Percentiles rank a stretch among this genome's conserved stretches.
Conservation (phyloP, 2,888 invertebrate genomes). For the Sinopyrophorus schimmeli region DNA sequence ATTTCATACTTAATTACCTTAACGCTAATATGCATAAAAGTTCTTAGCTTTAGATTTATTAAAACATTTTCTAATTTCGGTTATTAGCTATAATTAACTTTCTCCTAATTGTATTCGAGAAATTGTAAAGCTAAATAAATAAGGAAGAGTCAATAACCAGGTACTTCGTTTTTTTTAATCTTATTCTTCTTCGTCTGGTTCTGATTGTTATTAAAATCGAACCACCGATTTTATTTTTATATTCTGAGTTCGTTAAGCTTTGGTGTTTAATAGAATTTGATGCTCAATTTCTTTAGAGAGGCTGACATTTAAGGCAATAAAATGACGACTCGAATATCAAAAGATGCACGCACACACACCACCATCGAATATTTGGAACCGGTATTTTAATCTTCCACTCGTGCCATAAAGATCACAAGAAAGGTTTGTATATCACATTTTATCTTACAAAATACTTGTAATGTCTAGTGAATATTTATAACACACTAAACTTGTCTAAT, state of each 20-base stretch:
- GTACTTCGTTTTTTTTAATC: no score
- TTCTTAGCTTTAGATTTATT: no score
- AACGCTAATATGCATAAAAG: no score
- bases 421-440: slow-evolving; percentile 29
- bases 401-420: slow-evolving; percentile 29
- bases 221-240: neutral
- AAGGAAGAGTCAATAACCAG: no score
- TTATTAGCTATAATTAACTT: no score
- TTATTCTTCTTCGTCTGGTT: no score
- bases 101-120: no score
- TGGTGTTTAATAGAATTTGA: slow-evolving; percentile 11
- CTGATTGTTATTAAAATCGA: no score
- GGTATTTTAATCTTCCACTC: slow-evolving; percentile 29
- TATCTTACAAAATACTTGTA: slow-evolving; percentile 29
- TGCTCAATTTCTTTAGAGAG: slow-evolving; percentile 4
- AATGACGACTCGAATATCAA: no score
- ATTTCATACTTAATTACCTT: no score
- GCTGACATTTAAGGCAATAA: slow-evolving; percentile 14
- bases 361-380: slow-evolving; percentile 27
- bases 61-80: no score
- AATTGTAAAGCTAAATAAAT: no score
- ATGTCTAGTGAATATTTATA: slow-evolving; percentile 28
- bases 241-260: neutral
- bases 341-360: slow-evolving; percentile 25
- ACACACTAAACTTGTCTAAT: slow-evolving; percentile 29